Percentiles rank a stretch among this genome's conserved stretches.
These are phyloP conservation scores for Heterodera schachtii DNA, from an alignment of 1,140 invertebrate genomes.

Conservation along the genomic window DNA sequence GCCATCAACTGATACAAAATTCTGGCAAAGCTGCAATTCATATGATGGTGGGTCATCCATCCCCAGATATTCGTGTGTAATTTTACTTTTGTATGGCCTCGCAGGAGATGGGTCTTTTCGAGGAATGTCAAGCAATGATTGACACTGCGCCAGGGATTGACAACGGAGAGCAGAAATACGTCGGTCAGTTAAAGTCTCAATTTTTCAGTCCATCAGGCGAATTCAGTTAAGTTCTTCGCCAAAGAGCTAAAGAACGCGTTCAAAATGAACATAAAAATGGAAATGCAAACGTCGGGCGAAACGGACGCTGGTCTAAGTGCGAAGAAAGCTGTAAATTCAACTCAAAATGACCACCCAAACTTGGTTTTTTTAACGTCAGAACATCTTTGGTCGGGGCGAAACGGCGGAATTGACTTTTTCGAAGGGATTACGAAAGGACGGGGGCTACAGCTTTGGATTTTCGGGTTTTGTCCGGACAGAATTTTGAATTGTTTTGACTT, in stretches of 20 bases:
- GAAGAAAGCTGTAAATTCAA: slow-evolving; percentile 36
- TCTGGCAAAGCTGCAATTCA: slow-evolving; percentile 54
- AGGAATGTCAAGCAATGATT: slow-evolving; percentile 53
- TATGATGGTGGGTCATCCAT: slow-evolving; percentile 46
- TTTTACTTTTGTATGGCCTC: slow-evolving; percentile 24
- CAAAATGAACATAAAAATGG: slow-evolving; percentile 56
- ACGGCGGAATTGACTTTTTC: slow-evolving; percentile 51
- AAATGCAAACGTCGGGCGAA: slow-evolving; percentile 57
- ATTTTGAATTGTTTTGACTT: not conserved
- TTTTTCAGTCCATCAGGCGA: not conserved
- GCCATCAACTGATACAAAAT: slow-evolving; percentile 57
- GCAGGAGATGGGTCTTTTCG: slow-evolving; percentile 61
- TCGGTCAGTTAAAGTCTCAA: not conserved
- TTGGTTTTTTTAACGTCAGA: slow-evolving; percentile 28
- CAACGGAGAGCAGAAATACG: slow-evolving; percentile 1
- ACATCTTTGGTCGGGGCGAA: slow-evolving; percentile 60
- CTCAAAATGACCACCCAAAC: too few species aligned
- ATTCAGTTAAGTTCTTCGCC: slow-evolving; percentile 11
- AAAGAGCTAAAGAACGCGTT: not conserved
- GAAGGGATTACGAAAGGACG: slow-evolving; percentile 45
- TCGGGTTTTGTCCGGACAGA: slow-evolving; percentile 14
- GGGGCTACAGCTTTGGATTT: slow-evolving; percentile 56
- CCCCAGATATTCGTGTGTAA: slow-evolving; percentile 18
- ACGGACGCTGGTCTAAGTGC: slow-evolving; percentile 55
- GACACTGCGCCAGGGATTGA: slow-evolving; percentile 39